Percentiles rank a stretch among this genome's conserved stretches.
These are phyloP conservation scores for Labroides dimidiatus DNA, from an alignment of 2,797 vertebrate genomes.

Conservation along the genomic window DNA sequence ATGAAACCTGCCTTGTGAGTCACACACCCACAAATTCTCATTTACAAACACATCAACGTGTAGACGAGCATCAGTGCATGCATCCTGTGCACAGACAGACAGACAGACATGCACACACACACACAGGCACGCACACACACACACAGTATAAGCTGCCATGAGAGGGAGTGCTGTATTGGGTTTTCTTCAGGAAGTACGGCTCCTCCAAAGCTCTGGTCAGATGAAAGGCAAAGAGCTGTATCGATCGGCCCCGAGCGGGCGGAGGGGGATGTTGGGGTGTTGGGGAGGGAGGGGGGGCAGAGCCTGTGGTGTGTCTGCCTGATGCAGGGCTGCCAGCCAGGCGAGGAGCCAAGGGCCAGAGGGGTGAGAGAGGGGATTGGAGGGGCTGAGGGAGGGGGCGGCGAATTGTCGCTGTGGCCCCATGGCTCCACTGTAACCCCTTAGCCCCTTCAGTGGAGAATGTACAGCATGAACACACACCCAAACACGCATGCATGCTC, in stretches of 20 bases:
- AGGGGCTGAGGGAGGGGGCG: constrained; percentile 55
- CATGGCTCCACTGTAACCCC: constrained; percentile 73
- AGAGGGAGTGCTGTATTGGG: constrained; percentile 81
- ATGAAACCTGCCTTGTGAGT: constrained; percentile 25
- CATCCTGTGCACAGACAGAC: constrained; percentile 10
- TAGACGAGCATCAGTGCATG: neutral
- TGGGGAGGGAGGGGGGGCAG: constrained; percentile 39
- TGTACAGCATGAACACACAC: constrained; percentile 49
- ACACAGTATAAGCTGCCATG: constrained; percentile 64
- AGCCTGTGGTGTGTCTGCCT: constrained; percentile 74
- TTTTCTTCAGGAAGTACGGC: constrained; percentile 86
- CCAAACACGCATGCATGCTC: constrained; percentile 39
- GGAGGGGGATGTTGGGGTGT: constrained; percentile 28
- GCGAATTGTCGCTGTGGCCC: constrained; percentile 77
- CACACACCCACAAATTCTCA: constrained; percentile 18
- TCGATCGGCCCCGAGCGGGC: constrained; percentile 78
- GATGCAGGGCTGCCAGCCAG: constrained; percentile 83
- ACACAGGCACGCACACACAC: constrained; percentile 37
- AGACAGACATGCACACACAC: constrained; percentile 24
- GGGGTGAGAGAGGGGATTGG: constrained; percentile 50
- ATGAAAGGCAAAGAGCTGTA: constrained; percentile 87
- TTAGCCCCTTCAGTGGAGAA: constrained; percentile 62
- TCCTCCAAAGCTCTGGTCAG: constrained; percentile 85
- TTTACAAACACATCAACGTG: constrained; percentile 34
- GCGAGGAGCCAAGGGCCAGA: constrained; percentile 79